Percentiles rank a stretch among this genome's conserved stretches.
Conservation (phyloP, 1,140 invertebrate genomes). For the Ridgeia piscesae region DNA sequence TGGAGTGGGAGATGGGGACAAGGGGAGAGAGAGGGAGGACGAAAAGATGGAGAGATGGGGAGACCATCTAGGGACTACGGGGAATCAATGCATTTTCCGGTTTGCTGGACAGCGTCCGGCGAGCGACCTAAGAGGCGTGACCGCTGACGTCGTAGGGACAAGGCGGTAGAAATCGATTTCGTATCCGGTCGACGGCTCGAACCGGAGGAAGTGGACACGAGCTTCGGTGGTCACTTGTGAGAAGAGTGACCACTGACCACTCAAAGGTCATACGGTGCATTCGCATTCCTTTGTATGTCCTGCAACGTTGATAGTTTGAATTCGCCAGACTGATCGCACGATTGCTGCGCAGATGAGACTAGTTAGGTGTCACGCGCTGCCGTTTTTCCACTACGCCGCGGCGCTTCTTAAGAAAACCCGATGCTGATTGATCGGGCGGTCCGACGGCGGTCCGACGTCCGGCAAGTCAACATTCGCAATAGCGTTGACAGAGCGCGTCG, state of each 20-base stretch:
- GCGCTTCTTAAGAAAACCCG: neutral
- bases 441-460: neutral
- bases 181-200: neutral
- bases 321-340: neutral
- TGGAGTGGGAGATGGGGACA: too few species aligned
- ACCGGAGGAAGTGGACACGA: neutral
- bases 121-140: neutral
- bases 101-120: neutral
- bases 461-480: neutral
- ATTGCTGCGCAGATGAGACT: neutral
- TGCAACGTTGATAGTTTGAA: neutral
- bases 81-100: neutral
- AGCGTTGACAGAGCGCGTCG: neutral
- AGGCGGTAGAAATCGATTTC: neutral
- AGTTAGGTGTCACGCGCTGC: too few species aligned
- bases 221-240: neutral
- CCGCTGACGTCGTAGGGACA: neutral
- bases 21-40: too few species aligned
- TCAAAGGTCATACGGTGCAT: neutral
- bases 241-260: neutral
- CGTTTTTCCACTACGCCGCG: neutral
- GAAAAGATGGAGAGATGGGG: too few species aligned
- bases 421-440: neutral
- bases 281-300: neutral
- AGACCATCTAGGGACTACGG: neutral